Evolutionary conservation across 2,888 invertebrate genomes (phyloP), one percentile per base, ranked within the genome.

Genomic region (Tachina fera): DNA sequence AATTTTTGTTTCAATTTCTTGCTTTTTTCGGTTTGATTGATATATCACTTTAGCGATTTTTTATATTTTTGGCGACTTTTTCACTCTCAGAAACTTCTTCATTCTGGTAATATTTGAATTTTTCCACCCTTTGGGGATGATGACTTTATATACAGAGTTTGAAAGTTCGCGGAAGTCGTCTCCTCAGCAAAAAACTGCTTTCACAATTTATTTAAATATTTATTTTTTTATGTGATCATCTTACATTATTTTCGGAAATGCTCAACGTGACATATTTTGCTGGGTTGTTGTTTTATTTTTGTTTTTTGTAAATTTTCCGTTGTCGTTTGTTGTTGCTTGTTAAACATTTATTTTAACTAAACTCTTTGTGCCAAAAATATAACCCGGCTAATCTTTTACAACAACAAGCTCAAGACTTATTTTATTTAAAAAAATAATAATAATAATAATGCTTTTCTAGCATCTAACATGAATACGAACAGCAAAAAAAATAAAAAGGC

Each of bases 331-430:
- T 76, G 68, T 78, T 83, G 60, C 82, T 65, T 86, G 85, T 83
- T 79, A 61, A 86, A 82, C 85, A 86, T 86, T 79, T 83, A 83
- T 83, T 78, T 83, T 72, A 67, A 68, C 75, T 86, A 60, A 82
- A 75, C 19, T 79, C 75, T 86, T 82, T 86, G 75, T 76, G 79
- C 85, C 76, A 86, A 86, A 77, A 81, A 86, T 61, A 61, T 75
- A 86, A 58, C 70, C 74, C 70, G 71, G 71, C 78, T 86, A 86
- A 86, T 86, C 85, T 86, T 65, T 67, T 68, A 47, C 75, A 81
- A 75, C 68, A 81, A 82, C 67, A 79, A 79, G 72, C 41, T n/a
- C 76, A 10, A 19, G 58, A 60, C 22, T 65, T 79, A 74, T 53
- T 72, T 61, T 60, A 74, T 61, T 58, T 19, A 11, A 51, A 68